Evolutionary conservation across 2,797 vertebrate species (phyloP).

Genomic region (Enteromius trimaculatus): DNA sequence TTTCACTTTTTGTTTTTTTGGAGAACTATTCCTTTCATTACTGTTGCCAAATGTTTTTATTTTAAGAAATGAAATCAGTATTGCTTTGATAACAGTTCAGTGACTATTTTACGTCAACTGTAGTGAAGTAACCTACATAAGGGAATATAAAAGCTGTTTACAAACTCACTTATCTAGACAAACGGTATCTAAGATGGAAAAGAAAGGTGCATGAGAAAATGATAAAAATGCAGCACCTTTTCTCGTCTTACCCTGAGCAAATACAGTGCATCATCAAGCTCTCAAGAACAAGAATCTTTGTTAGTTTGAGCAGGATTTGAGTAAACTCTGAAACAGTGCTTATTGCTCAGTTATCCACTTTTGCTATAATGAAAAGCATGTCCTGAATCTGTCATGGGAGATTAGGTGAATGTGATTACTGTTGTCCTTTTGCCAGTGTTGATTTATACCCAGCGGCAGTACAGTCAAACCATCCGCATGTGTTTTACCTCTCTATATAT

Average conservation of each 20-base stretch:
- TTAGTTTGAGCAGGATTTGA: slow-evolving; percentile 89
- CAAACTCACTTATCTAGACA: not conserved
- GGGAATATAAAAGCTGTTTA: not conserved
- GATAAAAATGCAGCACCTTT: slow-evolving; percentile 68
- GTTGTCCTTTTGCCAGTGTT: slow-evolving; percentile 90
- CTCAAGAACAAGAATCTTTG: slow-evolving; percentile 77
- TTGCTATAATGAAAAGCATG: slow-evolving; percentile 94
- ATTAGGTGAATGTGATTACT: slow-evolving; percentile 96
- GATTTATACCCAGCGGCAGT: slow-evolving; percentile 82
- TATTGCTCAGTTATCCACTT: slow-evolving; percentile 92
- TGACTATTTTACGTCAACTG: not conserved
- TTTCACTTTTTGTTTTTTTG: not conserved
- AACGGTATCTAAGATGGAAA: not conserved
- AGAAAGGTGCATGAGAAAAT: not conserved
- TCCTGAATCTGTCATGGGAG: slow-evolving; percentile 93
- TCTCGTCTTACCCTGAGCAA: slow-evolving; percentile 69
- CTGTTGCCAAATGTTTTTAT: not conserved
- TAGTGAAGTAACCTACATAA: not conserved
- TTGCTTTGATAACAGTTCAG: not conserved
- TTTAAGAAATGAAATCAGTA: not conserved
- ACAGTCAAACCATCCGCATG: slow-evolving; percentile 69
- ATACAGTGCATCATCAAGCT: slow-evolving; percentile 63
- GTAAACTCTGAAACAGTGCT: slow-evolving; percentile 87
- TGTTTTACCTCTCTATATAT: slow-evolving; percentile 70
- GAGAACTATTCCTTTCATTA: not conserved